Evolutionary conservation across 2,113 vertebrate species (phyloP).

Genomic region (Sebastes fasciatus): DNA sequence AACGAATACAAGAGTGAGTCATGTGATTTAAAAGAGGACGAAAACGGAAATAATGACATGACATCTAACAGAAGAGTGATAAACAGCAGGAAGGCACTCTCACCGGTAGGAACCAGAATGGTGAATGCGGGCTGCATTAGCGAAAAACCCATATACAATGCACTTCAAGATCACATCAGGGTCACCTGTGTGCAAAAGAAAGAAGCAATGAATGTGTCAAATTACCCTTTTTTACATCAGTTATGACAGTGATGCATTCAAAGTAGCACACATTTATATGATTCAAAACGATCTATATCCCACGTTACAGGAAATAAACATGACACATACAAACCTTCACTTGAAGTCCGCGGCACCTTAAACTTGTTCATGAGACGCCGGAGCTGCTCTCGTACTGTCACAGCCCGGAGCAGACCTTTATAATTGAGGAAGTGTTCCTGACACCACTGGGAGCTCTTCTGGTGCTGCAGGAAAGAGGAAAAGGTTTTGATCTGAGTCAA

Average conservation of each 20-base stretch:
- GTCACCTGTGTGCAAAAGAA: conserved; percentile 86
- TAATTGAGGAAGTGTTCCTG: conserved; percentile 98
- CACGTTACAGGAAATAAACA: neutral
- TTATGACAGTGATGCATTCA: neutral
- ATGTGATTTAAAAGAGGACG: neutral
- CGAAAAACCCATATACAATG: conserved; percentile 96
- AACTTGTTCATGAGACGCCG: conserved; percentile 96
- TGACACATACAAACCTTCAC: conserved; percentile 87
- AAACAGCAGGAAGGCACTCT: neutral
- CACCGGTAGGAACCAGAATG: conserved; percentile 97
- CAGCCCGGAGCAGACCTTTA: conserved; percentile 93
- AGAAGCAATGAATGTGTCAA: conserved; percentile 1
- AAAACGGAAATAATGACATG: neutral
- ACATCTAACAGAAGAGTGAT: neutral
- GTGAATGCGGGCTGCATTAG: conserved; percentile 96
- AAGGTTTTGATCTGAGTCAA: neutral
- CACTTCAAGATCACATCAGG: conserved; percentile 96
- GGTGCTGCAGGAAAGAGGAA: conserved; percentile 85
- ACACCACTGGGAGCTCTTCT: conserved; percentile 98
- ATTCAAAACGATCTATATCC: neutral
- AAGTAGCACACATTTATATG: neutral
- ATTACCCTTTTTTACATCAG: neutral
- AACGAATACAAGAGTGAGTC: neutral
- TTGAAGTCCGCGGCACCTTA: conserved; percentile 94
- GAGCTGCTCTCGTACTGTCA: conserved; percentile 94